Percentiles rank a stretch among this genome's conserved stretches.
Conservation (phyloP, 2,113 vertebrate species). For the Vulpes ferrilata region DNA sequence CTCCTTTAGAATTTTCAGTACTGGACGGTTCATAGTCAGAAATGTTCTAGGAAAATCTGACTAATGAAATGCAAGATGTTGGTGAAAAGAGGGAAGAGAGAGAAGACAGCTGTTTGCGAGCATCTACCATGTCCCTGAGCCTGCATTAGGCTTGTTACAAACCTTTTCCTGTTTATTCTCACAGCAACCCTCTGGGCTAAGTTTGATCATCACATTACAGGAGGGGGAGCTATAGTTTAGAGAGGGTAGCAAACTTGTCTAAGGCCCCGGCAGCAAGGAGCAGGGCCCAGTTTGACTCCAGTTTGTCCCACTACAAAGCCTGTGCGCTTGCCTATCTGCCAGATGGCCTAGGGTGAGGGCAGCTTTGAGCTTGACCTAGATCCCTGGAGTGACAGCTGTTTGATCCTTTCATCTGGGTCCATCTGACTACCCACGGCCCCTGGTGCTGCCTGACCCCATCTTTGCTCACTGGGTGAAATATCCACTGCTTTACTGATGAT, state of each 20-base stretch:
- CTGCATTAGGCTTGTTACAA: background rate
- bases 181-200: background rate
- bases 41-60: constrained; percentile 27
- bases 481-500: background rate
- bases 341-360: background rate
- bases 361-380: background rate
- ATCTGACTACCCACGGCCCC: background rate
- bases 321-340: background rate
- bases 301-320: background rate
- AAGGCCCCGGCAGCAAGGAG: background rate
- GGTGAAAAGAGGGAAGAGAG: background rate
- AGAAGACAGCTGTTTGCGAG: background rate
- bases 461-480: background rate
- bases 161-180: background rate
- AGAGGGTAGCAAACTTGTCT: background rate
- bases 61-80: background rate
- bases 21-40: background rate
- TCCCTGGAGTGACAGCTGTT: background rate
- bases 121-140: background rate
- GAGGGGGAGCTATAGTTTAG: background rate
- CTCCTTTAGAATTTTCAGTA: background rate
- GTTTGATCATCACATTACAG: background rate
- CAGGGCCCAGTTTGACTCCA: background rate
- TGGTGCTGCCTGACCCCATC: background rate
- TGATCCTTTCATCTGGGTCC: background rate